These are phyloP conservation scores for Ophion costatus DNA, from an alignment of 2,888 invertebrate genomes.

Conservation along the genomic window DNA sequence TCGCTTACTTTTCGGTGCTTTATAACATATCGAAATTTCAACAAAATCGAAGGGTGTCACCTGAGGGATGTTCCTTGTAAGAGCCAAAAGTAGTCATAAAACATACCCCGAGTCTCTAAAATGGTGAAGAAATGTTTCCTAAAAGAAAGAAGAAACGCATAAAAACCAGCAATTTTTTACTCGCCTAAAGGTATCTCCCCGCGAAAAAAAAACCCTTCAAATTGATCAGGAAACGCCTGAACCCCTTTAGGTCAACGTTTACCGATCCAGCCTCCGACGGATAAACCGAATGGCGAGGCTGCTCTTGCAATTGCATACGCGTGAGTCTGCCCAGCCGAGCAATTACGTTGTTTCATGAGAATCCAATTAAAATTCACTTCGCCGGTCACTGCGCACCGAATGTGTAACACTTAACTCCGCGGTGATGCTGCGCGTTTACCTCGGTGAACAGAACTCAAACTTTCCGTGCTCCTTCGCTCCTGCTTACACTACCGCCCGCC, in stretches of 20 bases:
- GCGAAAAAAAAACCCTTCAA: no score
- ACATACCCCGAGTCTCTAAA: no score
- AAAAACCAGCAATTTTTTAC: no score
- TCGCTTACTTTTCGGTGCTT: no score
- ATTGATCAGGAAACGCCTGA: neutral
- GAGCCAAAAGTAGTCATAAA: no score
- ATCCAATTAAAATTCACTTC: constrained; percentile 35
- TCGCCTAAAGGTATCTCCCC: no score
- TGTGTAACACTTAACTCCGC: constrained; percentile 10
- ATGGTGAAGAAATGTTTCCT: no score
- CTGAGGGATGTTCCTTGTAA: no score
- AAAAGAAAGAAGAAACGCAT: no score
- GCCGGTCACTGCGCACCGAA: constrained; percentile 5
- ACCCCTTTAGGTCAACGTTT: neutral
- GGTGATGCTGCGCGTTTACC: constrained; percentile 23
- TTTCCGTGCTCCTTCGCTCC: neutral
- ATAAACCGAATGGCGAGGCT: neutral
- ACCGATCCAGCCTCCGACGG: neutral
- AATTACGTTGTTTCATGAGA: constrained; percentile 18
- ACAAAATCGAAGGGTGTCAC: no score
- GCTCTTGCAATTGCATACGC: neutral
- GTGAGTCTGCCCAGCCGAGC: neutral
- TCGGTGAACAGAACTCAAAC: constrained; percentile 22
- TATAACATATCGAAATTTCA: no score
- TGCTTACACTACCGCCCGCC: neutral